Conservation (phyloP, 2,113 vertebrate genomes). For the Peromyscus leucopus region DNA sequence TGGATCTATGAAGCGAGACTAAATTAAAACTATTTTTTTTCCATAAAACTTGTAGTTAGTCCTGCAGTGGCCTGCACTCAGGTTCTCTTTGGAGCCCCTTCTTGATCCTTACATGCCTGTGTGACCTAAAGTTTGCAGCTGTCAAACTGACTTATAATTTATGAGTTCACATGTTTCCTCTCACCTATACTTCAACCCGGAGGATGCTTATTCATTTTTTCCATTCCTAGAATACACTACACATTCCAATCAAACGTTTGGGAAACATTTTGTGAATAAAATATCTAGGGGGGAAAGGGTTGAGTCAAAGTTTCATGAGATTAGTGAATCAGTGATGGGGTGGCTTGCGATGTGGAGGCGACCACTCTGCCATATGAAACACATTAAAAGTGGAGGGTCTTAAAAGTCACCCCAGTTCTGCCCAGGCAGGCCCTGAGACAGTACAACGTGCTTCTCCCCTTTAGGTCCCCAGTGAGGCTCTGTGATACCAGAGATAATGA, state of each 20-base stretch:
- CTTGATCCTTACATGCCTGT: accelerated
- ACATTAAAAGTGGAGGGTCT: neutral
- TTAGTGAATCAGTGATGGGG: neutral
- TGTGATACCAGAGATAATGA: neutral
- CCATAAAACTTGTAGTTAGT: too few species aligned
- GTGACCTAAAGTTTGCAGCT: too few species aligned
- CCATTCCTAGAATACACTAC: neutral
- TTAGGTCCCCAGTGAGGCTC: neutral
- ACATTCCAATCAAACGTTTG: neutral
- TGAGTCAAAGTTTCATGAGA: neutral
- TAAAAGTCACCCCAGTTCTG: too few species aligned
- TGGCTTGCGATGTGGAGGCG: neutral
- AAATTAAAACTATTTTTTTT: neutral
- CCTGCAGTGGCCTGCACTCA: too few species aligned
- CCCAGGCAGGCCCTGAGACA: accelerated
- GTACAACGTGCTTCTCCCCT: neutral
- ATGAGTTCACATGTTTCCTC: neutral
- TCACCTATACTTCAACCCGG: neutral
- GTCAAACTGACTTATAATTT: neutral
- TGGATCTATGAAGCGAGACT: neutral
- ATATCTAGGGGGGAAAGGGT: neutral
- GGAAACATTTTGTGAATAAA: neutral
- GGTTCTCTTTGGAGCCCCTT: too few species aligned
- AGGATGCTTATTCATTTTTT: accelerated
- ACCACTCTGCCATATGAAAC: neutral